phyloP scores from a whole-genome alignment of 2,888 invertebrate genomes.

The Epistrophe eligans region DNA sequence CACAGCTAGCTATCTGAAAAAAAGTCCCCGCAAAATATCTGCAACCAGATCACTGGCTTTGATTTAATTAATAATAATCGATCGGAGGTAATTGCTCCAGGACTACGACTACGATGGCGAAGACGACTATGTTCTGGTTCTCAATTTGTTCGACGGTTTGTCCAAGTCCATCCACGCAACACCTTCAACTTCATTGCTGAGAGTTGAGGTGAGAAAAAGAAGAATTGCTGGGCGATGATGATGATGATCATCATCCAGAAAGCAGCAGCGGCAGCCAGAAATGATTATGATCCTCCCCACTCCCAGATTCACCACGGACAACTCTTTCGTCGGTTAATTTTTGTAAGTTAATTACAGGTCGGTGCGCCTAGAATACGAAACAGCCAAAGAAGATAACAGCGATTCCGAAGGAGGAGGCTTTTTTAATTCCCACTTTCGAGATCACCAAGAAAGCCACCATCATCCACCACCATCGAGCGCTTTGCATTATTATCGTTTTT shows the following conservation, averaged over 20 bases:
- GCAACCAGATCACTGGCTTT: slow-evolving; percentile 66
- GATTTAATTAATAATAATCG: slow-evolving; percentile 76
- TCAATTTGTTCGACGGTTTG: slow-evolving; percentile 74
- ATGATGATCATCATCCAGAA: slow-evolving; percentile 27
- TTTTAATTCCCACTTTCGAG: slow-evolving; percentile 74
- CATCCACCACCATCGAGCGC: not conserved
- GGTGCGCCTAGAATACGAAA: slow-evolving; percentile 59
- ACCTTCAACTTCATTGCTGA: not conserved
- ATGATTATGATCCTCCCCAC: slow-evolving; percentile 50
- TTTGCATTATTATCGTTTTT: slow-evolving; percentile 57
- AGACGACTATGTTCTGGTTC: slow-evolving; percentile 64
- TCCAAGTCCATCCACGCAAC: slow-evolving; percentile 50
- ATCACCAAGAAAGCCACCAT: slow-evolving; percentile 68
- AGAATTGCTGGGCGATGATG: slow-evolving; percentile 63
- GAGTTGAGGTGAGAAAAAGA: slow-evolving; percentile 70
- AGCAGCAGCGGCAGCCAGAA: slow-evolving; percentile 29
- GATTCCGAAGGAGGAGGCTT: slow-evolving; percentile 68
- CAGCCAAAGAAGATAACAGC: slow-evolving; percentile 24
- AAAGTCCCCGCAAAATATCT: slow-evolving; percentile 28
- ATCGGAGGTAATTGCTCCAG: slow-evolving; percentile 72
- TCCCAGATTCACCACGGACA: slow-evolving; percentile 65
- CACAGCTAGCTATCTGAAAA: not conserved
- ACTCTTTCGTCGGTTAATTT: slow-evolving; percentile 77
- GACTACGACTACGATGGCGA: slow-evolving; percentile 36
- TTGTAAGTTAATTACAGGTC: slow-evolving; percentile 76